Conservation (phyloP, 2,797 vertebrate species). For the Microcaecilia unicolor region DNA sequence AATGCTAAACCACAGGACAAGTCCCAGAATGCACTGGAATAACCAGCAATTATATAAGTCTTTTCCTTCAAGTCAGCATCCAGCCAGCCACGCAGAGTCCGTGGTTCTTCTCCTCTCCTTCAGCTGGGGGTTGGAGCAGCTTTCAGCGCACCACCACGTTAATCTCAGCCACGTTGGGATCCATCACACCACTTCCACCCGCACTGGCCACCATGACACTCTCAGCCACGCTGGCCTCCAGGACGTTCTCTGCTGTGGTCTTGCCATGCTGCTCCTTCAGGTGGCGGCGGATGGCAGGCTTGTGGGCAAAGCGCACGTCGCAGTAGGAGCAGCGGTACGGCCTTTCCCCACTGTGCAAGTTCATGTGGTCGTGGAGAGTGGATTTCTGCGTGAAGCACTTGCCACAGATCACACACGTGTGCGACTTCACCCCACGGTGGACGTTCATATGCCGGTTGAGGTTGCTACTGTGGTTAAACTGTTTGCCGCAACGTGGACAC, state of each 20-base stretch:
- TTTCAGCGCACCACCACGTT: conserved; percentile 33
- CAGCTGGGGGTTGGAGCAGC: too few relatives aligned
- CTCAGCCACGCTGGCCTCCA: conserved; percentile 72
- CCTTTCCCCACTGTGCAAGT: conserved; percentile 85
- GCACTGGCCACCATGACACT: conserved; percentile 55
- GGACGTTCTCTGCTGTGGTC: conserved; percentile 82
- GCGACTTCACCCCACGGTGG: conserved; percentile 76
- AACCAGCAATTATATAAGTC: too few relatives aligned
- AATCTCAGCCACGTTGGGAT: too few relatives aligned
- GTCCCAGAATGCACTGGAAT: too few relatives aligned
- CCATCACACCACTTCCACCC: conserved; percentile 80
- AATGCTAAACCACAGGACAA: too few relatives aligned
- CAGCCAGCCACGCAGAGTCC: conserved; percentile 29
- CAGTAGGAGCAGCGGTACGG: conserved; percentile 88
- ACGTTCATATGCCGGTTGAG: conserved; percentile 88
- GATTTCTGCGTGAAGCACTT: conserved; percentile 94
- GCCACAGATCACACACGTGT: conserved; percentile 83
- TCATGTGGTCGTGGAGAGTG: conserved; percentile 90
- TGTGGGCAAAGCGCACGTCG: conserved; percentile 87
- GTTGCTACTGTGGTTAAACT: conserved; percentile 88
- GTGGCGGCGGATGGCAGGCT: conserved; percentile 82
- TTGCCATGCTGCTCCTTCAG: conserved; percentile 92
- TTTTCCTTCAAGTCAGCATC: conserved; percentile 22
- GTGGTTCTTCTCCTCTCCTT: too few relatives aligned
- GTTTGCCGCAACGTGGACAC: conserved; percentile 87